Evolutionary conservation across 2,888 invertebrate species (phyloP).

Genomic region (Trachelus troglodyta): DNA sequence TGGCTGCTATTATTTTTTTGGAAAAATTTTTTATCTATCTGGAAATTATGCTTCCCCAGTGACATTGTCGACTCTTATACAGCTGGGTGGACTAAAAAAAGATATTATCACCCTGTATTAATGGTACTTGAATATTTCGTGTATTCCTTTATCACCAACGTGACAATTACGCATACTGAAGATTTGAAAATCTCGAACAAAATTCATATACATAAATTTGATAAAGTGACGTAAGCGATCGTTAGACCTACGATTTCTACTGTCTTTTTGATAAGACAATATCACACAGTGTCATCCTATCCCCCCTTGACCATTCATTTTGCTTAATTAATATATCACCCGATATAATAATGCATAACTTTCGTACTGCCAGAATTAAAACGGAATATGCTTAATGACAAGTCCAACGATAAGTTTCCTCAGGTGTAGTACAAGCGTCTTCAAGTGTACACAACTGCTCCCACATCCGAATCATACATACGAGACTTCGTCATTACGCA

Average conservation of each 20-base stretch:
- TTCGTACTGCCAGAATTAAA: neutral
- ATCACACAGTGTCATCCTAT: neutral
- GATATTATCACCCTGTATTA: too few relatives aligned
- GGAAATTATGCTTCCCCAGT: neutral
- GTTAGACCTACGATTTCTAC: neutral
- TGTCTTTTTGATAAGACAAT: neutral
- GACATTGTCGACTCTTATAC: too few relatives aligned
- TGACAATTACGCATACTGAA: too few relatives aligned
- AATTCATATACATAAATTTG: neutral
- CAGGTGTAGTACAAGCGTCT: constrained; percentile 36
- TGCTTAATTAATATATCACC: neutral
- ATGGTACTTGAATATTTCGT: too few relatives aligned
- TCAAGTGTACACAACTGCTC: constrained; percentile 42
- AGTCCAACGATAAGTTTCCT: constrained; percentile 34
- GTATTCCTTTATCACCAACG: too few relatives aligned
- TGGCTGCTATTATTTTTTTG: neutral
- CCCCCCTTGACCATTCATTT: neutral
- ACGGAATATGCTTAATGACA: neutral
- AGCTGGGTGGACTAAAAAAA: too few relatives aligned
- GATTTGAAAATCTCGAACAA: too few relatives aligned
- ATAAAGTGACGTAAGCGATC: neutral
- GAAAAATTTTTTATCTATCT: neutral
- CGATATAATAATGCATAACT: neutral
- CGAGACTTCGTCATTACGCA: constrained; percentile 4
- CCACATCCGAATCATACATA: constrained; percentile 14